Percentiles rank a stretch among this genome's conserved stretches.
Conservation (phyloP, 2,797 vertebrate species). For the Microctenopoma lineatum region DNA sequence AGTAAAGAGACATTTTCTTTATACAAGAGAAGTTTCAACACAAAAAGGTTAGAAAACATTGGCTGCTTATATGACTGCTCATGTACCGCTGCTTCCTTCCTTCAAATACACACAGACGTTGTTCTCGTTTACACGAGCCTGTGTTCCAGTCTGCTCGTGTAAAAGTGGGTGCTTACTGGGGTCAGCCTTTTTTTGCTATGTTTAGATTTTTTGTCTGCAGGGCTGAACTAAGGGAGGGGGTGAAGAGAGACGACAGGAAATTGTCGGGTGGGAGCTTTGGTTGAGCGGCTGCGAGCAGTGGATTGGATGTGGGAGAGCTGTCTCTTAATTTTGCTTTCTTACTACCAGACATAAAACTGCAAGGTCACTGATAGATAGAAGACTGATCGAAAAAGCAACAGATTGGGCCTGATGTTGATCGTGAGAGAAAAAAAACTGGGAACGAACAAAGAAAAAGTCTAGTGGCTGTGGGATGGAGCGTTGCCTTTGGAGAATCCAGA, state of each 20-base stretch:
- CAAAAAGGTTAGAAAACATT: neutral
- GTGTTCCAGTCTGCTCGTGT: neutral
- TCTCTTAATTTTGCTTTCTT: conserved; percentile 50
- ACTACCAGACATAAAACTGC: conserved; percentile 40
- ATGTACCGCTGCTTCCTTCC: conserved; percentile 14
- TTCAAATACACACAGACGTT: too few species aligned
- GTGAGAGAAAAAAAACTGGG: too few species aligned
- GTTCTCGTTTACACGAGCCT: too few species aligned
- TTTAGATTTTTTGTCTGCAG: conserved; percentile 6
- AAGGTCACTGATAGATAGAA: conserved; percentile 30
- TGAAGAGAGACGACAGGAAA: conserved; percentile 45
- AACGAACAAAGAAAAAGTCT: neutral
- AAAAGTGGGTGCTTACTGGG: conserved; percentile 25
- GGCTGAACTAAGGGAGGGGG: conserved; percentile 5
- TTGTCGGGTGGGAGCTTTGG: conserved; percentile 28
- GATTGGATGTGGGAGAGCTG: conserved; percentile 39
- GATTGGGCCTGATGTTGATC: neutral
- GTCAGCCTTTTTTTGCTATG: conserved; percentile 19
- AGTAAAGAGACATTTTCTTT: neutral
- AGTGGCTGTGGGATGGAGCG: conserved; percentile 13
- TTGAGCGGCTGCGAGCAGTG: conserved; percentile 53
- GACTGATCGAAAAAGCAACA: neutral
- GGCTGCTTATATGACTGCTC: conserved; percentile 30
- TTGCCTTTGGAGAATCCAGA: conserved; percentile 25
- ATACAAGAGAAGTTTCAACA: conserved; percentile 4